Evolutionary conservation across 2,888 invertebrate genomes (phyloP), one percentile per base, ranked within the genome.

Genomic region (Lithophane socia): DNA sequence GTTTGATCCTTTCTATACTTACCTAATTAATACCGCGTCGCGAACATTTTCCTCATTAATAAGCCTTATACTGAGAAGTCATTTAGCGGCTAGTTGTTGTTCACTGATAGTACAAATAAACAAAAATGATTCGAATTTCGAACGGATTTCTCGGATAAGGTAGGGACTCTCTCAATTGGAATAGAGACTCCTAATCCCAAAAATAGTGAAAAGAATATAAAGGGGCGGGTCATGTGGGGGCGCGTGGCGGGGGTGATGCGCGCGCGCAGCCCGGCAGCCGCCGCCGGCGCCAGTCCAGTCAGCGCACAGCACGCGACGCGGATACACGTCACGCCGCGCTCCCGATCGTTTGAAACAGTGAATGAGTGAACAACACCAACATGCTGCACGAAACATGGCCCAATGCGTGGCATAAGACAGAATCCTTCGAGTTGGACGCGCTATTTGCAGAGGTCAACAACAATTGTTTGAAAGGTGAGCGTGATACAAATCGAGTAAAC

Each of bases 311-410:
- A 56, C 82, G 81, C 87, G 88, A 74, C 77, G 83, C 86, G 87
- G 82, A 85, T 86, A 88, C 89, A 89, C 89, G 88, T 84, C 84
- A 85, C 88, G 78, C 42, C 65, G 72, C 69, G 73, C 37, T 66
- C 18, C 3, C 3, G n/a, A 42, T 64, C 9, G 24, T 63, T 58
- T 73, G 52, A 61, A 37, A 37, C 67, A 65, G 82, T 79, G 83
- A 85, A 79, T 85, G 73, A 84, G 87, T 87, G 87, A 89, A 82
- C 70, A 68, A 63, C 56, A 82, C 54, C 88, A 91, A 75, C 85
- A 96, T 96, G 96, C 90, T 96, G 87, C 95, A 96, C 93, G 96
- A 96, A 84, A 90, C 93, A 82, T 95, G 94, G 95, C 92, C 91
- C 82, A 81, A 82, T 79, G 91, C 90, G 85, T 94, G 92, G 92